Evolutionary conservation across 2,113 vertebrate species (phyloP), one percentile per base, ranked within the genome.

Genomic region (Phalacrocorax aristotelis): DNA sequence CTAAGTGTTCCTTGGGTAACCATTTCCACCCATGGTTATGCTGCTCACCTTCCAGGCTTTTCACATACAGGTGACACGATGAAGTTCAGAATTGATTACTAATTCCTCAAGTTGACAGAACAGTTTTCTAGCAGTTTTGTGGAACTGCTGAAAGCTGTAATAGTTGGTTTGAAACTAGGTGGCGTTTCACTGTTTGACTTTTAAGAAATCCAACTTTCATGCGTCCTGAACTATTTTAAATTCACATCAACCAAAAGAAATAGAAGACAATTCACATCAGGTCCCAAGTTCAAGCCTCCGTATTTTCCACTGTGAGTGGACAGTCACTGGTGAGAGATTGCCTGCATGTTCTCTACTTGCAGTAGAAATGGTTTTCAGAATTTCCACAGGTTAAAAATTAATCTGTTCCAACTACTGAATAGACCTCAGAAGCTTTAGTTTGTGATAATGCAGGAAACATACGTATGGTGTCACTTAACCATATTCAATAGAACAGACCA

Each of bases 1-100:
- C 95, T 96, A 57, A 94, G 82, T 97, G 87, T 97, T 95, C 90
- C 46, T 97, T 85, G 97, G 96, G 93, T 97, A 68, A 92, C 61
- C 64, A 23, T 91, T 93, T 96, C 74, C 57, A 87, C 75, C 83
- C 74, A 10, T 92, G 70, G 90, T 94, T 93, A 71, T 91, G 90
- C 93, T 96, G 85, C 92, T 97, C 93, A 95, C 80, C 66, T 96
- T 93, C 74, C 86, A 92, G 82, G 78, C 92, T 96, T 96, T 97
- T 82, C 93, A 91, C 62, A 13, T 29, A 32, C 94, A 89, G 82
- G 32, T 20, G 69, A 42, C 68, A 49, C 49, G 72, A 4, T 27
- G 55, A 92, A 91, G 49, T 74, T 96, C 48, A 49, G 76, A 65
- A 54, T 17, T 55, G 55, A 11, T 79, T 72, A n/a, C 55, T 70